These are phyloP conservation scores for Novumbra hubbsi DNA, from an alignment of 2,797 vertebrate species.

Conservation along the genomic window DNA sequence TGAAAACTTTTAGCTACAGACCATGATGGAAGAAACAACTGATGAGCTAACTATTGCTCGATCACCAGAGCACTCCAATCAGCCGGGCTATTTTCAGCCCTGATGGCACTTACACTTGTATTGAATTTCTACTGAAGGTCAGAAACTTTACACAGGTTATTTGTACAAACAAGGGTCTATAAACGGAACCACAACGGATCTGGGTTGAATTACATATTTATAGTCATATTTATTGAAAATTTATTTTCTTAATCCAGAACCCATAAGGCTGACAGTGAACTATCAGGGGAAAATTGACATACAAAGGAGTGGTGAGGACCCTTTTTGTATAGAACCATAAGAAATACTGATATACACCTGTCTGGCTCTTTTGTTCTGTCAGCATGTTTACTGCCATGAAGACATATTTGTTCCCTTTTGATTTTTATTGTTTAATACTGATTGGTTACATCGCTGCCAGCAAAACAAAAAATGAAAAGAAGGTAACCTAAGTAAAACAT, in stretches of 20 bases:
- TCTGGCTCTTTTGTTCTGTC: neutral
- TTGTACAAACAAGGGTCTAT: constrained; percentile 5
- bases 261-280: neutral
- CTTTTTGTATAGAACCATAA: neutral
- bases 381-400: no score
- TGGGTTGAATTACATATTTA: constrained; percentile 22
- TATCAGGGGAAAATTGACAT: neutral
- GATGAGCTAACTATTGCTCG: no score
- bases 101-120: no score
- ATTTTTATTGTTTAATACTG: no score
- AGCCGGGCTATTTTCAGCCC: no score
- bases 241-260: neutral
- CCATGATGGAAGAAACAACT: no score
- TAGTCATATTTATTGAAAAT: neutral
- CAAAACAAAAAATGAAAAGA: no score
- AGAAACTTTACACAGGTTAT: constrained; percentile 16
- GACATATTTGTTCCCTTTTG: no score
- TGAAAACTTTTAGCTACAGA: neutral
- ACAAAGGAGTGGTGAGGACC: neutral
- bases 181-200: constrained; percentile 23
- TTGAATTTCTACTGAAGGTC: neutral
- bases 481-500: no score
- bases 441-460: no score
- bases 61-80: no score
- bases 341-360: neutral